Percentiles rank a stretch among this genome's conserved stretches.
phyloP scores from a whole-genome alignment of 2,888 invertebrate genomes.

The Diaphora mendica region DNA sequence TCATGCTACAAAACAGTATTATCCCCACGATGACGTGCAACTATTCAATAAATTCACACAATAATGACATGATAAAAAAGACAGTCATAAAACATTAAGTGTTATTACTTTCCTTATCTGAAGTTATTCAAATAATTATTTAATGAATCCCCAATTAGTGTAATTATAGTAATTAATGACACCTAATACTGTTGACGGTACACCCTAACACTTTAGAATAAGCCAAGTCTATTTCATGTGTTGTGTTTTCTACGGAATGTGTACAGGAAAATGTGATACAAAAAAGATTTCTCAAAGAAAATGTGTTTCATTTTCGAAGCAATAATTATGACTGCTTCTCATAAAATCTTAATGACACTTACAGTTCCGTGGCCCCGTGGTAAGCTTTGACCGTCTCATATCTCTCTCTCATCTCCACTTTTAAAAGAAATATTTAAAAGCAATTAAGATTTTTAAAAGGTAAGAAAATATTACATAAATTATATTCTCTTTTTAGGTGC shows the following conservation, averaged over 20 bases:
- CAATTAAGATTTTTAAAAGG: neutral
- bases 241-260: no score
- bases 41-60: no score
- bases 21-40: no score
- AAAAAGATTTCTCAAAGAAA: slow-evolving; percentile 20
- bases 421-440: slow-evolving; percentile 4
- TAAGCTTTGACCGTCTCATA: slow-evolving; percentile 16
- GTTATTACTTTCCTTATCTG: neutral
- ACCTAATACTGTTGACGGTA: neutral
- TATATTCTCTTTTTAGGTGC: neutral
- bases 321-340: slow-evolving; percentile 26
- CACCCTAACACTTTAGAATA: neutral
- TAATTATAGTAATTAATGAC: neutral
- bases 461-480: neutral
- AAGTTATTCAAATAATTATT: neutral
- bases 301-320: slow-evolving; percentile 25
- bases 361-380: slow-evolving; percentile 16
- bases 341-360: slow-evolving; percentile 33
- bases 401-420: neutral
- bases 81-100: neutral
- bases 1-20: no score
- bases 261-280: slow-evolving; percentile 20
- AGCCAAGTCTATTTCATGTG: no score
- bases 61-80: neutral
- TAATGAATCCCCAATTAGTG: neutral